Evolutionary conservation across 2,888 invertebrate genomes (phyloP).

Genomic region (Epirrhoe tristata): DNA sequence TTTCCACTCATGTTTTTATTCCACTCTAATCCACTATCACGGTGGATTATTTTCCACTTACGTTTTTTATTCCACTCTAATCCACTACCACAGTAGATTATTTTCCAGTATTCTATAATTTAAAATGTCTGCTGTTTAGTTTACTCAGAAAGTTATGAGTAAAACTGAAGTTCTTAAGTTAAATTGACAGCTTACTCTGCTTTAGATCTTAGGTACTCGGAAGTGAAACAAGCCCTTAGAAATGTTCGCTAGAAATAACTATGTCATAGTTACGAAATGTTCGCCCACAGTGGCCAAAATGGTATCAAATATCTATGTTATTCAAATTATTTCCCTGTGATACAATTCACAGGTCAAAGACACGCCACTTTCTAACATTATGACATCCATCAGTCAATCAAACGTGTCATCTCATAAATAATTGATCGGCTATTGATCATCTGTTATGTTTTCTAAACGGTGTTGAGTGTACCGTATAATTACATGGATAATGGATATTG

Average conservation of each 20-base stretch:
- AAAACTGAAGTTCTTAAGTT: too few species aligned
- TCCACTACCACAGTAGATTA: too few species aligned
- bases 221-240: background rate
- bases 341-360: conserved; percentile 24
- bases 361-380: conserved; percentile 34
- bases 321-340: conserved; percentile 24
- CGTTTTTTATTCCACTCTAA: too few species aligned
- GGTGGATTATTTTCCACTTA: too few species aligned
- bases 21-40: too few species aligned
- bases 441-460: background rate
- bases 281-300: background rate
- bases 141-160: too few species aligned
- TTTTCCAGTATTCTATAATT: too few species aligned
- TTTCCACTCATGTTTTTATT: too few species aligned
- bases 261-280: background rate
- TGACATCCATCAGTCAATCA: conserved; percentile 25
- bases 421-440: conserved; percentile 28
- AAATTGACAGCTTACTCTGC: too few species aligned
- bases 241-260: background rate
- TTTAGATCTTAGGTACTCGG: too few species aligned
- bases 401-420: conserved; percentile 39
- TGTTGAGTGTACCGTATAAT: conserved; percentile 1
- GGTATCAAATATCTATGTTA: conserved; percentile 7
- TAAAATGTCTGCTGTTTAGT: too few species aligned
- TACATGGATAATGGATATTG: background rate